These are phyloP conservation scores for Leucoptera coffeella DNA, from an alignment of 2,888 invertebrate species.

Conservation along the genomic window DNA sequence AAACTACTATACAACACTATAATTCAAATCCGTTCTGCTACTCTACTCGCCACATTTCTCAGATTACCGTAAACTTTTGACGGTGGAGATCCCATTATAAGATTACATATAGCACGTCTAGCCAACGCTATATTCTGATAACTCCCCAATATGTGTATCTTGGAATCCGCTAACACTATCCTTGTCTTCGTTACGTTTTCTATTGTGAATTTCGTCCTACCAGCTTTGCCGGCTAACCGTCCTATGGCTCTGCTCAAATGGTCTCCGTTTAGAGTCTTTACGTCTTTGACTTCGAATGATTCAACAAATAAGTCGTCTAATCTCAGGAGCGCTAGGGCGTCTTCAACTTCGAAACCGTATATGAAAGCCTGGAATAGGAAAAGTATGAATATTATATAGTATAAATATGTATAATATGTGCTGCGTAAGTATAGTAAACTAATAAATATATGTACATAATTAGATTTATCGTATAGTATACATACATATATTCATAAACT, in stretches of 20 bases:
- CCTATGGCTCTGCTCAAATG: conserved; percentile 94
- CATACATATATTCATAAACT: no score
- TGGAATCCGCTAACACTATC: conserved; percentile 93
- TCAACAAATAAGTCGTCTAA: conserved; percentile 96
- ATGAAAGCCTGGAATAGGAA: conserved; percentile 74
- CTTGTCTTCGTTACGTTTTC: conserved; percentile 98
- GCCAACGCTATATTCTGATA: conserved; percentile 95
- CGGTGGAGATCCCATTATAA: conserved; percentile 95
- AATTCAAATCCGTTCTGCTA: conserved; percentile 68
- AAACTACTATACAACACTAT: background rate
- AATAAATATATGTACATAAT: no score
- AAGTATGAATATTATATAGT: no score
- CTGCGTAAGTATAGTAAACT: no score
- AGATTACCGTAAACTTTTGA: conserved; percentile 97
- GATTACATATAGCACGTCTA: conserved; percentile 88
- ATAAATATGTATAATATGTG: no score
- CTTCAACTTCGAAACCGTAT: conserved; percentile 94
- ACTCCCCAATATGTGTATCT: conserved; percentile 95
- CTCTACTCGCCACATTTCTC: conserved; percentile 75
- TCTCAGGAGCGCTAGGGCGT: conserved; percentile 88
- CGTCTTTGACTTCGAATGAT: conserved; percentile 94
- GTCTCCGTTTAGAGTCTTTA: conserved; percentile 91
- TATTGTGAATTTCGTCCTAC: conserved; percentile 95
- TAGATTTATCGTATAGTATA: no score
- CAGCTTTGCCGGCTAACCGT: conserved; percentile 95